Percentiles rank a stretch among this genome's conserved stretches.
Evolutionary conservation across 2,888 invertebrate genomes (phyloP).

Genomic region (Argyresthia goedartella): DNA sequence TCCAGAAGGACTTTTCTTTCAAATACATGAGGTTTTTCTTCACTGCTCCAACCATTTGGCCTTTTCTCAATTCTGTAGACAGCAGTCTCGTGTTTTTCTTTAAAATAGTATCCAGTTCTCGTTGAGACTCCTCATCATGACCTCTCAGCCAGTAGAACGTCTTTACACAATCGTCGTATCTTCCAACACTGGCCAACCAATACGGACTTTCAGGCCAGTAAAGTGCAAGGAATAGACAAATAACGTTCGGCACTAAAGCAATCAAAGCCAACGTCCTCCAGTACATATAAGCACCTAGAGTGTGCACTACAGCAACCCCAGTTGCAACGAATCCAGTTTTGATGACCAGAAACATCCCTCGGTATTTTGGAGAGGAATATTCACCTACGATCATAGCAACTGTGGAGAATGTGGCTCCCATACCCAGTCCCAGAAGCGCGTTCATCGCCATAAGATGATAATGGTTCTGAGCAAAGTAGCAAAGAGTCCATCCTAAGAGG

Average conservation of each 20-base stretch:
- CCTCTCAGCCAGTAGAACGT: constrained; percentile 6
- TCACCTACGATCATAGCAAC: constrained; percentile 4
- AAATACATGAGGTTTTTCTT: background rate
- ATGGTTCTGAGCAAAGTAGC: constrained; percentile 3
- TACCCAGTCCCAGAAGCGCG: constrained; percentile 1
- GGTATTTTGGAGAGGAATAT: constrained; percentile 5
- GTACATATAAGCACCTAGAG: constrained; percentile 4
- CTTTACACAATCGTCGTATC: constrained; percentile 3
- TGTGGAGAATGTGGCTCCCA: background rate
- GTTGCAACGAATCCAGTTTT: constrained; percentile 6
- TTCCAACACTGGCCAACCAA: constrained; percentile 8
- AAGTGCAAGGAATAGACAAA: background rate
- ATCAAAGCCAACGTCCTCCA: constrained; percentile 7
- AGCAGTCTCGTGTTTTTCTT: background rate
- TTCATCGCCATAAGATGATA: constrained; percentile 2
- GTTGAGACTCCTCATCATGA: background rate
- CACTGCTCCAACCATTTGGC: background rate
- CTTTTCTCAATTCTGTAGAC: background rate
- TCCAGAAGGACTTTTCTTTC: constrained; percentile 3
- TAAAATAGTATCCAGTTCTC: background rate
- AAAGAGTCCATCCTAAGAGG: background rate
- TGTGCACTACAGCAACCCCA: constrained; percentile 7
- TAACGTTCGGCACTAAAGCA: constrained; percentile 1
- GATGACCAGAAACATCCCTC: constrained; percentile 7
- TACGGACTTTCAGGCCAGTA: constrained; percentile 7